Base-by-base conservation (phyloP, 2,888 invertebrate genomes). In the Acronicta leporina region DNA sequence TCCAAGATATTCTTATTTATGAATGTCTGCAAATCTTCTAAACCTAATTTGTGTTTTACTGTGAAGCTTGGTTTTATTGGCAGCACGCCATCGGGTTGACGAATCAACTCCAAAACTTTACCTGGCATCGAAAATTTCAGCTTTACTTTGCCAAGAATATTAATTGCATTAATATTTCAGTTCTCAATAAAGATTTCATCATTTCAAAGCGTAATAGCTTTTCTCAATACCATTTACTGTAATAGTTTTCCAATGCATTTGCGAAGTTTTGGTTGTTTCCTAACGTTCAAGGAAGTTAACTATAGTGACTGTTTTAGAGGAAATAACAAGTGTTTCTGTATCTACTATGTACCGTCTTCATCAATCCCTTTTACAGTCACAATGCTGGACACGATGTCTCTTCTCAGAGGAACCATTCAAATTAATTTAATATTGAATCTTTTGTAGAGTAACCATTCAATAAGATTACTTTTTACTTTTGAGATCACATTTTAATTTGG, bases 81-180 rank as follows among this genome's bases (percentile, higher is more conserved):
- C 68, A 60, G 47, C n/a, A 25, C 13, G 74, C 69, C 69, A 46
- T 61, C 42, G 2, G 7, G 50, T 53, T 53, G 74, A 53, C 46
- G 61, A 44, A 43, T 38, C 40, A 50, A 33, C 27, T 60, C 49
- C 35, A 25, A 56, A 43, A 73, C 56, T 68, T 73, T 68, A 68
- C 68, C 69, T 69, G 49, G 44, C 68, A 53, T 53, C 49, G 56
- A 44, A 56, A n/a, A 68, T 53, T 67, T 68, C 25, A 13, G 11
- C 25, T 25, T 55, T 52, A 13, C n/a, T 16, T 41, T 68, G 69
- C 74, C 69, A 61, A 73, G 35, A 56, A 47, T 38, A 60, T 41
- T 25, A 47, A 58, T 53, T 58, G 20, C 57, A 56, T 68, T 33
- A 33, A 51, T 67, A 43, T 50, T 69, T 50, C 7, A 49, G 27